phyloP scores from a whole-genome alignment of 2,113 vertebrate species.

The Parus major region DNA sequence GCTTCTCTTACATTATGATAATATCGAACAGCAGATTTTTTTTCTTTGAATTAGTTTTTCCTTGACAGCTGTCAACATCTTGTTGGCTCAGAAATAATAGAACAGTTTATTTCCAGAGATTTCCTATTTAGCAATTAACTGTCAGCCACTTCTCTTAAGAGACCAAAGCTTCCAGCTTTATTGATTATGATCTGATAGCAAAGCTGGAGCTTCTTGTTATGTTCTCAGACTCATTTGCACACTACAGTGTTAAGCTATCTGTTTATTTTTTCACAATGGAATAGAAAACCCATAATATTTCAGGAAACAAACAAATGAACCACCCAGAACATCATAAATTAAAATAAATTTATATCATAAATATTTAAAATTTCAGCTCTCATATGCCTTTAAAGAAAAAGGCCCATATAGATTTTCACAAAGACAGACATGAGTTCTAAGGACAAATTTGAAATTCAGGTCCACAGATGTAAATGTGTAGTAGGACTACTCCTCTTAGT shows the following conservation, averaged over 20 bases:
- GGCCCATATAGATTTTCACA: not conserved
- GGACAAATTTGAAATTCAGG: not conserved
- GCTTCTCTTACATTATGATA: not conserved
- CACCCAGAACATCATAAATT: not conserved
- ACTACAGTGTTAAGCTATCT: not conserved
- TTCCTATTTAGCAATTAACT: not conserved
- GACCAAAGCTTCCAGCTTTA: not conserved
- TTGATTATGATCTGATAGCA: not conserved
- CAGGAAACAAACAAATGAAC: not conserved
- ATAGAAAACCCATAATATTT: not conserved
- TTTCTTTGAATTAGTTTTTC: not conserved
- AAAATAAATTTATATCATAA: not conserved
- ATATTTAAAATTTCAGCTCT: not conserved
- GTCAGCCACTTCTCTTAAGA: not conserved
- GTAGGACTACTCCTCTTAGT: not conserved
- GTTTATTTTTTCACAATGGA: not conserved
- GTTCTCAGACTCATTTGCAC: not conserved
- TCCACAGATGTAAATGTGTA: not conserved
- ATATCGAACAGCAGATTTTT: not conserved
- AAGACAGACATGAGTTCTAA: not conserved
- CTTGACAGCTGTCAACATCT: constrained; percentile 33
- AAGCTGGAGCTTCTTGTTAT: not conserved
- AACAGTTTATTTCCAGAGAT: constrained; percentile 4
- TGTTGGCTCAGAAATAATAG: constrained; percentile 8
- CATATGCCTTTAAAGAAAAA: not conserved